Base-by-base conservation (phyloP, 2,888 invertebrate species). In the Chorisops tibialis region DNA sequence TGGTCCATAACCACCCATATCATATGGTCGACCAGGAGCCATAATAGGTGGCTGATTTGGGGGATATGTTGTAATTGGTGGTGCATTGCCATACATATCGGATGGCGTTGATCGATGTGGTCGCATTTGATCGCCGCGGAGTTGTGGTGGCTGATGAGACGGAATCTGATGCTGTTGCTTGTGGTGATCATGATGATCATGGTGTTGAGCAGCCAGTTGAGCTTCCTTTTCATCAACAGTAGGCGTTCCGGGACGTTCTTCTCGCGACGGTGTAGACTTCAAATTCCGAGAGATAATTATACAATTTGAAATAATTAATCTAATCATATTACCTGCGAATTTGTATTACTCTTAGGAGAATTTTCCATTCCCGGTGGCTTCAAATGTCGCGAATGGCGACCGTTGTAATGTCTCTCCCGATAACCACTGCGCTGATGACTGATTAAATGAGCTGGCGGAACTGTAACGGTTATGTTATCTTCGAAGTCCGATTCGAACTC, bases 211-310 rank as follows among this genome's bases (percentile, higher is more conserved):
- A 12, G 21, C 12, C 37, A 48, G 39, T 24, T 69, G 66, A 45
- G 68, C 59, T 49, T 68, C 78, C 14, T 79, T 78, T 74, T 87
- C 86, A 70, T 87, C 87, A 51, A 88, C 83, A 1, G 88, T 88
- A 1, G 89, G 88, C 7, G 89, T 88, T 50, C 85, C 86, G 1
- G 87, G 83, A 50, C 87, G 81, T 70, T 87, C 87, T 73, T 87
- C 87, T 14, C 80, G 41, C 18, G 18, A 22, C 39, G 63, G 48
- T 18, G 61, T 47, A 24, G 49, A 24, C 47, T 59, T 3, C 45
- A 22, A 18, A 48, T 19, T 9, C 7, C 7, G 18, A 3, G 2
- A 11, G 5, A 41, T 41, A 11, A 11, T 41, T 16, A 11, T 41
- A 41, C 12, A 9, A 12, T 12, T 41, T 14, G 5, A 12, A 9